Conservation (phyloP, 2,113 vertebrate species). For the Cebus imitator region DNA sequence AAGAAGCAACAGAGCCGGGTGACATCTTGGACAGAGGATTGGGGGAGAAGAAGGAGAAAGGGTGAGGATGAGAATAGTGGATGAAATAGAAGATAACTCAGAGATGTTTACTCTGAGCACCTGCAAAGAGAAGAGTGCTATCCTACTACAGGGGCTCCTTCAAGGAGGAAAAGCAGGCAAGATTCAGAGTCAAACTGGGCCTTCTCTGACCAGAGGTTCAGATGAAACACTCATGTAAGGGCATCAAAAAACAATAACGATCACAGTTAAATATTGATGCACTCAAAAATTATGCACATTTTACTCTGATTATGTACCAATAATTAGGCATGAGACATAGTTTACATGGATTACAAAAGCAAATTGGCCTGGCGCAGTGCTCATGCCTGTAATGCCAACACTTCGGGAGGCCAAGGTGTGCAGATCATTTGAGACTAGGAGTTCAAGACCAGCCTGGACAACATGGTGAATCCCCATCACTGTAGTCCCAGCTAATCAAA, state of each 20-base stretch:
- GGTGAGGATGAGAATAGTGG: background rate
- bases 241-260: background rate
- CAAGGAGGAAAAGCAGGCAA: background rate
- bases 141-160: background rate
- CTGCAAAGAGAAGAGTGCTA: background rate
- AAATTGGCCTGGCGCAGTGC: background rate
- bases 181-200: background rate
- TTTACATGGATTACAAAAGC: conserved; percentile 10
- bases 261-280: background rate
- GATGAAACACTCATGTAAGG: background rate
- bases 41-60: background rate
- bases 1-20: background rate
- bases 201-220: background rate
- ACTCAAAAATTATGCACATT: background rate
- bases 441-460: too few species aligned
- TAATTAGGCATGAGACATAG: background rate
- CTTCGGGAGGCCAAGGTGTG: too few species aligned
- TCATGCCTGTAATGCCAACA: too few species aligned
- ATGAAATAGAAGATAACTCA: background rate
- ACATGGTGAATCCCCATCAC: too few species aligned
- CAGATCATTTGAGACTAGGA: too few species aligned
- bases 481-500: too few species aligned
- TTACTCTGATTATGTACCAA: background rate
- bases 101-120: background rate
- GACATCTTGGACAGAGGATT: background rate